Conservation (phyloP, 1,140 invertebrate genomes). For the Drosophila repletoides region DNA sequence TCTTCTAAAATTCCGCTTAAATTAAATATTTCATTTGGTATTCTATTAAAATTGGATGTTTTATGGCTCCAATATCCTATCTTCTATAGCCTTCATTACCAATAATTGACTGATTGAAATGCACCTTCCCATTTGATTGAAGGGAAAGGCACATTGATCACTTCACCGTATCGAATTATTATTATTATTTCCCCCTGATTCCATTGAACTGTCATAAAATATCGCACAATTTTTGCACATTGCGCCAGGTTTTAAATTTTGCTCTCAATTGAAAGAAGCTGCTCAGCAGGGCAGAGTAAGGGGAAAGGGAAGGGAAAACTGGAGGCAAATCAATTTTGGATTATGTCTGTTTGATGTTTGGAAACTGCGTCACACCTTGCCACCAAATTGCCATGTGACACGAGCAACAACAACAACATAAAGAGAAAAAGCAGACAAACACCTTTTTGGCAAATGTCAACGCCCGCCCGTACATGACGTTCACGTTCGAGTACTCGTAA, state of each 20-base stretch:
- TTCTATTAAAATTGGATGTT: too few species aligned
- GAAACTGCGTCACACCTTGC: constrained; percentile 68
- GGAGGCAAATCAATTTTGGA: constrained; percentile 42
- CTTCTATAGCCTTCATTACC: not conserved
- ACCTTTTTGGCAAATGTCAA: constrained; percentile 66
- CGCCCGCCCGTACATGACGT: constrained; percentile 63
- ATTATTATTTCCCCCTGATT: not conserved
- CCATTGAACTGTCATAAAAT: constrained; percentile 9
- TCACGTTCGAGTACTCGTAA: constrained; percentile 55
- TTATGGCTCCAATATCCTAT: not conserved
- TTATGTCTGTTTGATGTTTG: constrained; percentile 54
- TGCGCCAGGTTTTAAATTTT: constrained; percentile 18
- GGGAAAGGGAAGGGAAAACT: not conserved
- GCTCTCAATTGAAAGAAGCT: too few species aligned
- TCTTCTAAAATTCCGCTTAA: too few species aligned
- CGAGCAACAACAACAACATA: constrained; percentile 11
- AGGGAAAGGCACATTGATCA: constrained; percentile 22
- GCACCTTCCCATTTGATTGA: constrained; percentile 26
- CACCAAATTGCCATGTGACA: constrained; percentile 51
- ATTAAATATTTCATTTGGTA: too few species aligned
- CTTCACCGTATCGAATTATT: constrained; percentile 15
- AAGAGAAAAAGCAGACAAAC: constrained; percentile 43
- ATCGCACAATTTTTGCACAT: constrained; percentile 19
- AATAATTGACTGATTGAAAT: not conserved
- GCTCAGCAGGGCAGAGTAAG: too few species aligned